Base-by-base conservation (phyloP, 2,113 vertebrate species). In the Romanogobio albipinnatus region DNA sequence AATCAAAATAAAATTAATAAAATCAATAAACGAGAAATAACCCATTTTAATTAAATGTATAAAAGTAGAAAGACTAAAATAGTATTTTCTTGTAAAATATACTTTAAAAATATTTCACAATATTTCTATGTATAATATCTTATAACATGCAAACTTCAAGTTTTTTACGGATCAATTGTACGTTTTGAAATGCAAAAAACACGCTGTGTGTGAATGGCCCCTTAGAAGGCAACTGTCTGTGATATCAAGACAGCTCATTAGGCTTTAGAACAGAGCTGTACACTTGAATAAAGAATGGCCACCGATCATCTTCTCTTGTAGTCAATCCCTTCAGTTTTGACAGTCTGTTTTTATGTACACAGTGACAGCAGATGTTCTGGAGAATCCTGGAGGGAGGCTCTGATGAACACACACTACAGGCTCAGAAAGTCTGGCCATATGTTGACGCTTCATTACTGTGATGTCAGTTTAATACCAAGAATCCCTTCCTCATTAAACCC, bases 381-480 rank as follows among this genome's bases (percentile, higher is more conserved):
- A 66, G 79, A 68, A 66, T 81, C 10, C 47, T 51, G 79, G n/a
- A 81, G 61, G 59, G 39, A 81, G 59, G 15, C 26, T 17, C 26
- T n/a, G 45, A 68, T 68, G 24, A 51, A 81, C 61, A 82, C 36
- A 47, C 45, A 26, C 49, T 78, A 58, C 8, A 17, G 3, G 24
- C 53, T 66, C n/a, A 17, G 53, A 45, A 49, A 45, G 22, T 51
- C 9, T 76, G 73, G 66, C 71, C 61, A 68, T 81, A 81, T 81
- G 58, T 66, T 76, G 26, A 76, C 8, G 39, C 61, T 64, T 76
- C 83, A 62, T 76, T 76, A 64, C 45, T 5, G 56, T 73, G 64
- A 61, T 73, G 51, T 80, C 19, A 29, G 36, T 79, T 49, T 73
- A 80, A 80, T 71, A 85, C 76, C 56, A 58, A 61, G 76, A 49